Percentiles rank a stretch among this genome's conserved stretches.
Conservation (phyloP, 2,797 vertebrate genomes). For the Eutrigla gurnardus region DNA sequence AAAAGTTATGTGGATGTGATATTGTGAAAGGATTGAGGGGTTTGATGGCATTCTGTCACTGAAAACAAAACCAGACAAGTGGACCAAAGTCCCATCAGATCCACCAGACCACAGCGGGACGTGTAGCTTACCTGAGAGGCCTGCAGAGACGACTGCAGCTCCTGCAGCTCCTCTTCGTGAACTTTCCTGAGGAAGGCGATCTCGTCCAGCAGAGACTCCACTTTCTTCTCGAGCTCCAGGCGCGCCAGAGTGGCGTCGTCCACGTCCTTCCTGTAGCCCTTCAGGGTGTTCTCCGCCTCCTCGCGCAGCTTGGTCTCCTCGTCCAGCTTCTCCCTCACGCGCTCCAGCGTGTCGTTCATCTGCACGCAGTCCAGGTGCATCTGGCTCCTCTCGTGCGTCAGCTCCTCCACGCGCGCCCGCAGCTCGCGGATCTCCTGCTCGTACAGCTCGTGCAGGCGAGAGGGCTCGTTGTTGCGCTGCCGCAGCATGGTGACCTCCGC, state of each 20-base stretch:
- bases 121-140: constrained; percentile 78
- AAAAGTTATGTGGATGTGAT: neutral
- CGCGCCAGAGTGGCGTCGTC: constrained; percentile 87
- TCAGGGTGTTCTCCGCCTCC: constrained; percentile 85
- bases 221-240: constrained; percentile 88
- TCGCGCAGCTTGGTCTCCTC: constrained; percentile 83
- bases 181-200: constrained; percentile 88
- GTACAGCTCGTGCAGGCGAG: constrained; percentile 87
- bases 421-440: constrained; percentile 88
- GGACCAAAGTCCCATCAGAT: neutral
- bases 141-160: constrained; percentile 85
- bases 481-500: constrained; percentile 86
- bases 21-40: neutral
- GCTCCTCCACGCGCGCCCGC: constrained; percentile 84
- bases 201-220: constrained; percentile 88
- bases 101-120: too few species aligned
- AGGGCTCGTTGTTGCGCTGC: constrained; percentile 85
- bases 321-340: constrained; percentile 81
- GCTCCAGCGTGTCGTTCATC: constrained; percentile 83
- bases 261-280: constrained; percentile 86
- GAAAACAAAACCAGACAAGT: neutral
- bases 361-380: constrained; percentile 87
- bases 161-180: constrained; percentile 89
- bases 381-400: constrained; percentile 87
- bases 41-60: neutral